Evolutionary conservation across 1,140 invertebrate species (phyloP).

Genomic region (Sitobion miscanthi): DNA sequence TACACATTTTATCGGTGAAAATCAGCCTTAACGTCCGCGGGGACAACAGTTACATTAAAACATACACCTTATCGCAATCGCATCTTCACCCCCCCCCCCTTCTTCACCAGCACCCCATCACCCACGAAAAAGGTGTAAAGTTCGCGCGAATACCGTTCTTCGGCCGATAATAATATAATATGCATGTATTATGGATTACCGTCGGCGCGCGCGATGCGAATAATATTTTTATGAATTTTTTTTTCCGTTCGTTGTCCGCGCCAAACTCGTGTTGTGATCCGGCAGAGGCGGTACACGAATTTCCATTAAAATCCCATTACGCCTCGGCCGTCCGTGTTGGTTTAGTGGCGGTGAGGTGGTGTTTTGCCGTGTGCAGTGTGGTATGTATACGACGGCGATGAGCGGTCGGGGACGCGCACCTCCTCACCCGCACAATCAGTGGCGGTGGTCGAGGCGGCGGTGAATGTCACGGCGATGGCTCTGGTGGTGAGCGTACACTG

Average conservation of each 20-base stretch:
- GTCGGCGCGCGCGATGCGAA: background rate
- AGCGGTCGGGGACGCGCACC: background rate
- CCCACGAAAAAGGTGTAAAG: background rate
- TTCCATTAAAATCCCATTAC: conserved; percentile 44
- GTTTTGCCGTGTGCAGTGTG: background rate
- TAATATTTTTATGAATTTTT: background rate
- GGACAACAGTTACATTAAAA: background rate
- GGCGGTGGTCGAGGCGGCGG: background rate
- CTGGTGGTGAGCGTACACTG: no score
- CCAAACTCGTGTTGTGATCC: background rate
- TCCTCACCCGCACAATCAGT: background rate
- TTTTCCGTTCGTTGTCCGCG: background rate
- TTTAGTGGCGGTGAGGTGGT: background rate
- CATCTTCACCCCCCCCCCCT: no score
- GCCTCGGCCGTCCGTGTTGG: background rate
- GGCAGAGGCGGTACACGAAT: background rate
- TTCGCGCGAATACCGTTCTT: background rate
- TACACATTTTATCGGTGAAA: background rate
- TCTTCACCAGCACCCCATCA: no score
- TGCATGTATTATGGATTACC: background rate
- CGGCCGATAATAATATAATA: background rate
- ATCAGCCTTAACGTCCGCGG: background rate
- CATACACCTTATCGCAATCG: background rate
- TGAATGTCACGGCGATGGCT: no score
- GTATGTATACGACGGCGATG: background rate